These are phyloP conservation scores for Amblyornis subalaris DNA, from an alignment of 2,113 vertebrate genomes.

Conservation along the genomic window DNA sequence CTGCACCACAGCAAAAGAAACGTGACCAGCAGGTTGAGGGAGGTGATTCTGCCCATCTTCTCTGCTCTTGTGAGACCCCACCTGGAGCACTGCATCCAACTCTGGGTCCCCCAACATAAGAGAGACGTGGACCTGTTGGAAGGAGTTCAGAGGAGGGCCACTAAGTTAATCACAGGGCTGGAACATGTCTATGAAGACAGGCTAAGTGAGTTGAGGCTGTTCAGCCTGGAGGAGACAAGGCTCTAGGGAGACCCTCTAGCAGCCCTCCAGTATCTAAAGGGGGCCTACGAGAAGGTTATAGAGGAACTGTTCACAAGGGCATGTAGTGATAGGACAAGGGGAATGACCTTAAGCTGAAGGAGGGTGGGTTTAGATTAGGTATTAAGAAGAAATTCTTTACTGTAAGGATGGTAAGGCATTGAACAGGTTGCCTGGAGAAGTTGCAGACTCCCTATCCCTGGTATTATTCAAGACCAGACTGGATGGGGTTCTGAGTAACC, in stretches of 20 bases:
- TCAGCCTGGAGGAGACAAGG: background rate
- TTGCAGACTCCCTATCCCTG: background rate
- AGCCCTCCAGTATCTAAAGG: background rate
- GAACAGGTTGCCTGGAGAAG: background rate
- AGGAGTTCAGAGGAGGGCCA: background rate
- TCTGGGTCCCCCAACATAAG: background rate
- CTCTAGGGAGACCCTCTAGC: background rate
- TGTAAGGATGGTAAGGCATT: background rate
- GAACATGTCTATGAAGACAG: background rate
- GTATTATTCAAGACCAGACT: background rate
- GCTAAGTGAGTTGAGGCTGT: background rate
- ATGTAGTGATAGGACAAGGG: background rate
- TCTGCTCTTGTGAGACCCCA: background rate
- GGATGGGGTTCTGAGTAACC: background rate
- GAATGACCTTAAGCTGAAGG: background rate
- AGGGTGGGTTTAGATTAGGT: background rate
- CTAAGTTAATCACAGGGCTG: background rate
- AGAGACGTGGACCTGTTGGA: background rate
- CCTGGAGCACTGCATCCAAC: background rate
- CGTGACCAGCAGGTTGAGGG: fast-evolving
- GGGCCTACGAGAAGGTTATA: background rate
- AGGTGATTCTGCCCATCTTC: background rate
- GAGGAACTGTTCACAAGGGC: background rate
- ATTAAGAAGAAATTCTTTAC: background rate
- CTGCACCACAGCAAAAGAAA: background rate